A percentile compares a stretch with the other conserved stretches of the same genome.
These are phyloP conservation scores for Dryobota labecula DNA, from an alignment of 2,888 invertebrate species.

Conservation along the genomic window DNA sequence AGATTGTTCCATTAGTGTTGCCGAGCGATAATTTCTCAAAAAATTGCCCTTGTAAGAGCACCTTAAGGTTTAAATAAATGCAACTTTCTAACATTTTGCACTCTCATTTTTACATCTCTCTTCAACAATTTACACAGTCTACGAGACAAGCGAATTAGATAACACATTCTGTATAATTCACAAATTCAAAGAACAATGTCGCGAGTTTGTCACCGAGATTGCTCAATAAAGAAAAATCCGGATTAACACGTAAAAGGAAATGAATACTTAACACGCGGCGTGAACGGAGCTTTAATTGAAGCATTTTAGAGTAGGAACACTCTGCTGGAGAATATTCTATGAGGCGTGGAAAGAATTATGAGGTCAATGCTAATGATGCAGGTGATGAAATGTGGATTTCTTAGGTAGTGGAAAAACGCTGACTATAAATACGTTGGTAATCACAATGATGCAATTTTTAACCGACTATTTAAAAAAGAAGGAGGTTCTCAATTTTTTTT, in stretches of 20 bases:
- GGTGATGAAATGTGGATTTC: slow-evolving; percentile 4
- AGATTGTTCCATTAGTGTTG: no score
- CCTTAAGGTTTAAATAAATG: background rate
- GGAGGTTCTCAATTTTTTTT: no score
- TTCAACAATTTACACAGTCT: slow-evolving; percentile 3
- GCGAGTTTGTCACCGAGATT: slow-evolving; percentile 49
- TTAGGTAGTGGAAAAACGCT: background rate
- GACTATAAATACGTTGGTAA: no score
- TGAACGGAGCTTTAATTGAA: slow-evolving; percentile 61
- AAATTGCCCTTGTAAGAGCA: no score
- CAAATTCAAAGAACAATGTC: slow-evolving; percentile 55
- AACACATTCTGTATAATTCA: slow-evolving; percentile 52
- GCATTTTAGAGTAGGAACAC: slow-evolving; percentile 48
- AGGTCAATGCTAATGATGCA: slow-evolving; percentile 15
- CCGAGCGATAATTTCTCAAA: no score
- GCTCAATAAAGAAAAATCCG: slow-evolving; percentile 63
- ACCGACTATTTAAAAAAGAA: no score
- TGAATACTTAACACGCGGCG: slow-evolving; percentile 61
- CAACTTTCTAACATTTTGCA: background rate
- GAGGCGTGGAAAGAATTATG: slow-evolving; percentile 17
- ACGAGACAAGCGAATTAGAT: slow-evolving; percentile 44
- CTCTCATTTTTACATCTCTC: slow-evolving; percentile 4
- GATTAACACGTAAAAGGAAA: slow-evolving; percentile 61
- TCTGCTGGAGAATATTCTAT: slow-evolving; percentile 37
- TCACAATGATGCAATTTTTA: no score